phyloP scores from a whole-genome alignment of 2,888 invertebrate genomes.

The Dasysyrphus tricinctus region DNA sequence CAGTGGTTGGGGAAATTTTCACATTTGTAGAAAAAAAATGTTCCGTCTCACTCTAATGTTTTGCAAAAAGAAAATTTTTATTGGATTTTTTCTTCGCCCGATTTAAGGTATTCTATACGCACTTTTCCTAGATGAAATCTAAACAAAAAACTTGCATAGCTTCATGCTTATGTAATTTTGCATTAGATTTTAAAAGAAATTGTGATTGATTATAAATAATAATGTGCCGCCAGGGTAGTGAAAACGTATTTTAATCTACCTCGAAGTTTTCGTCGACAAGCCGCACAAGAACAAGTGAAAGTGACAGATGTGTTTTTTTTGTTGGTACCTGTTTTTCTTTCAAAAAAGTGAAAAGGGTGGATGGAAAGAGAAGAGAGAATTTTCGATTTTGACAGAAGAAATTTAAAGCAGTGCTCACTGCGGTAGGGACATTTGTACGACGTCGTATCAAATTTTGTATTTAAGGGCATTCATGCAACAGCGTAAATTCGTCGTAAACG shows the following conservation, averaged over 20 bases:
- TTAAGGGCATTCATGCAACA: too few species aligned
- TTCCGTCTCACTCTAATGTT: conserved; percentile 67
- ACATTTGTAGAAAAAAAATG: conserved; percentile 63
- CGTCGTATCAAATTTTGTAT: too few species aligned
- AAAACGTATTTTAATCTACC: conserved; percentile 30
- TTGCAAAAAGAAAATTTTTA: conserved; percentile 64
- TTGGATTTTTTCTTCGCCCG: conserved; percentile 44
- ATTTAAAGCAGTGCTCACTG: background rate
- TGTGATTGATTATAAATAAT: background rate
- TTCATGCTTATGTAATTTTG: background rate
- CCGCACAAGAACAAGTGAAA: conserved; percentile 75
- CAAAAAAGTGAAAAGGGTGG: conserved; percentile 51
- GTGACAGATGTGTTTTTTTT: conserved; percentile 71
- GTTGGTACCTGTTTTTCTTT: conserved; percentile 49
- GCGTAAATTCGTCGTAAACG: too few species aligned
- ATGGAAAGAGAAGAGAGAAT: conserved; percentile 35
- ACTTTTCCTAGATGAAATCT: conserved; percentile 5
- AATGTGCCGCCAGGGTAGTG: conserved; percentile 2
- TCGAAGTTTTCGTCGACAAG: conserved; percentile 62
- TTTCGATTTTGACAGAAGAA: conserved; percentile 45
- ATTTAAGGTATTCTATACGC: conserved; percentile 16
- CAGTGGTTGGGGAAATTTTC: conserved; percentile 75
- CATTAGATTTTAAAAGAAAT: background rate
- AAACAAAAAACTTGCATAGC: background rate
- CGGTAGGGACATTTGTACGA: conserved; percentile 11